Base-by-base conservation (phyloP, 2,797 vertebrate species). In the Paratrypauchen microcephalus region DNA sequence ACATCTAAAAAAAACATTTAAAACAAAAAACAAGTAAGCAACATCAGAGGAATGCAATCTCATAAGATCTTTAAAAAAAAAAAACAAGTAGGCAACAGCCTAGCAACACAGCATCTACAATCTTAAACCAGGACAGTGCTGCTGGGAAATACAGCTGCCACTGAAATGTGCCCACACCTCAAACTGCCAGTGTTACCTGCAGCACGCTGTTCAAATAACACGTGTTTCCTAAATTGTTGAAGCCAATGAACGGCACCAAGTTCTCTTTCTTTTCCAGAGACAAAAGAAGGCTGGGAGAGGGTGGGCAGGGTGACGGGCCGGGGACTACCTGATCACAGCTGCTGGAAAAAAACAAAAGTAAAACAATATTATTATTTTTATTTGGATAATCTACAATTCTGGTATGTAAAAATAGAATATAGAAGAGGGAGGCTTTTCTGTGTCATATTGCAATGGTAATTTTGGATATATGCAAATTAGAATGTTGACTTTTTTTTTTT, bases 151-250 rank as follows among this genome's bases (percentile, higher is more conserved):
- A 24, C 23, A 50, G 21, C 60, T 62, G 60, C 21, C 21, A 15
- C 60, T 23, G 8, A 45, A 41, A 45, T 15, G 12, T 45, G 41
- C 13, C 15, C 41, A 45, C 15, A 45, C 41, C 12, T 50, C 45
- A 50, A 30, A 50, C 24, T 52, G 61, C 0, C 47, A 9, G 26
- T 19, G 8, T 50, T 47, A 97, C 97, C 96, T 99, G 97, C 83
- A 99, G 94, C 64, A 99, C 87, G n/a, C 97, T 99, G 92, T 99
- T 99, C 74, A 99, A 91, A 84, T 99, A 99, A 83, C 98, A 99
- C 64, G 97, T 99, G 90, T 99, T 99, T 62, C 98, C 97, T 26
- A 99, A 92, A 77, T 99, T 99, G 89, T 96, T 98, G 83, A 99
- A 80, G 8, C 97, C 98, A 79, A 98, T 96, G 79, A 99, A 99